A percentile compares a stretch with the other conserved stretches of the same genome.
Evolutionary conservation across 2,113 vertebrate species (phyloP).

Genomic region (Nannobrachium achirus): DNA sequence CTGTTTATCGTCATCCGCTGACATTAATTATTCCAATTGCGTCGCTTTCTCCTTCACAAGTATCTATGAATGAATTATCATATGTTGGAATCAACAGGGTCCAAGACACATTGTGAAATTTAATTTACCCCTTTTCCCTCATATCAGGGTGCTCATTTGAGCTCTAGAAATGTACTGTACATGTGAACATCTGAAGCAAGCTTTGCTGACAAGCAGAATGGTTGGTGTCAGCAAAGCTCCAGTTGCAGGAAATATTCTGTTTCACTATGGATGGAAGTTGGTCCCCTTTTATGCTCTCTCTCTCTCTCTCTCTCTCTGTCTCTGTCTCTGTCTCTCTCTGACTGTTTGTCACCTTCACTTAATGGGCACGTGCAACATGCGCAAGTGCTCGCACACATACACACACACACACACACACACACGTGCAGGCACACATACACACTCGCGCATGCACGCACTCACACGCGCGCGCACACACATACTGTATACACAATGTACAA

Average conservation of each 20-base stretch:
- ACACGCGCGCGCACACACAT: not conserved
- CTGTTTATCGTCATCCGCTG: slow-evolving; percentile 4
- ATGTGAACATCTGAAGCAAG: too few species aligned
- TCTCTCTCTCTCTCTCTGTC: not conserved
- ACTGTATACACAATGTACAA: too few species aligned
- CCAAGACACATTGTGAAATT: too few species aligned
- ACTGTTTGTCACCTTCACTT: not conserved
- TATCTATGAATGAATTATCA: not conserved
- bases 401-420: too few species aligned
- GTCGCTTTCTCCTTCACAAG: not conserved
- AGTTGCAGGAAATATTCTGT: not conserved
- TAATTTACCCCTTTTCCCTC: too few species aligned
- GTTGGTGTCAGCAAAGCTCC: too few species aligned
- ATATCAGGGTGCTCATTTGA: too few species aligned
- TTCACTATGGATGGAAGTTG: slow-evolving; percentile 18
- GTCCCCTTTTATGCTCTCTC: not conserved
- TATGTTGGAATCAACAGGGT: not conserved
- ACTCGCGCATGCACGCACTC: not conserved
- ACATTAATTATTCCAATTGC: not conserved
- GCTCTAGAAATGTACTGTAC: too few species aligned
- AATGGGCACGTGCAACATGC: too few species aligned
- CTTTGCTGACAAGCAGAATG: not conserved
- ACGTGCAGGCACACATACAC: not conserved
- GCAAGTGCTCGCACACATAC: too few species aligned
- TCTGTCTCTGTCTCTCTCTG: not conserved